phyloP scores from a whole-genome alignment of 2,113 vertebrate genomes.

The Steatornis caripensis region DNA sequence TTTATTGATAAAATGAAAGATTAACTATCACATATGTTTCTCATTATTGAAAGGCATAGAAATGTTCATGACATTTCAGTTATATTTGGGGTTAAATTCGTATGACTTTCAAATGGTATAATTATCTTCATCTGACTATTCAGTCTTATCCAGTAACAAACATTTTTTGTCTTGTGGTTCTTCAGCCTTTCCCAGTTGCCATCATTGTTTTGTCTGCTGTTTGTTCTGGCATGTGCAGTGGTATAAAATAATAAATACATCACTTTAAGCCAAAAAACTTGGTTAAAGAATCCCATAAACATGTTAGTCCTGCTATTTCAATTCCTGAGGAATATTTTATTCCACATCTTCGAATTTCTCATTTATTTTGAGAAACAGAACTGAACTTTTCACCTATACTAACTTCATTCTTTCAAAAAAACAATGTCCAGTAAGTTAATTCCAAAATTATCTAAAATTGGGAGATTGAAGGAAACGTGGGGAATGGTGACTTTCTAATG shows the following conservation, averaged over 20 bases:
- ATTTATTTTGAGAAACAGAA: neutral
- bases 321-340: neutral
- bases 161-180: neutral
- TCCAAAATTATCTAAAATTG: neutral
- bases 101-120: neutral
- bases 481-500: neutral
- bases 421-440: neutral
- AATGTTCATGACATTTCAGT: neutral
- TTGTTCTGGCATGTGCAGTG: neutral
- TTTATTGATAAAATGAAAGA: neutral
- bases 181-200: neutral
- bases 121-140: neutral
- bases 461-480: neutral
- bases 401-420: neutral
- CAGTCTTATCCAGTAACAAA: neutral
- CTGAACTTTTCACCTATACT: neutral
- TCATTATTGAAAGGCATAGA: neutral
- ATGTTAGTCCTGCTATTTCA: neutral
- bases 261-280: neutral
- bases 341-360: neutral
- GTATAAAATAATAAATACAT: neutral
- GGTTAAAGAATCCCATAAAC: neutral
- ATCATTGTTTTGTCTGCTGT: neutral
- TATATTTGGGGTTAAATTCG: neutral
- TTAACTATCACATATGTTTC: neutral